These are phyloP conservation scores for Actenoides hombroni DNA, from an alignment of 2,113 vertebrate species.

Conservation along the genomic window DNA sequence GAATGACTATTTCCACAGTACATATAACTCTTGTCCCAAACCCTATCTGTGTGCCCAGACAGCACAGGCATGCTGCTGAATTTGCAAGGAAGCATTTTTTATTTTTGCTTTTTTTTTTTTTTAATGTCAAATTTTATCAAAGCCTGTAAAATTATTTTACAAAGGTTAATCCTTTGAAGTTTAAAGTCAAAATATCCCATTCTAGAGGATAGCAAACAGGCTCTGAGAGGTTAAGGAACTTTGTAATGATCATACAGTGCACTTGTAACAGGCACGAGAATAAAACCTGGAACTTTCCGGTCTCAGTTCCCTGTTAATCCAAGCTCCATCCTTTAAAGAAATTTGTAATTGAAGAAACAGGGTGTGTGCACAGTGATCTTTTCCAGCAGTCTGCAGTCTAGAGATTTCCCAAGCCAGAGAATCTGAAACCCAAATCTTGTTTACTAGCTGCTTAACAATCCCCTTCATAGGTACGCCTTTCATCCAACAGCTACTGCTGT, in stretches of 20 bases:
- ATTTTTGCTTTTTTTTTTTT: not conserved
- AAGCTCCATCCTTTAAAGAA: not conserved
- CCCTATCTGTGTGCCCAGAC: slow-evolving; percentile 60
- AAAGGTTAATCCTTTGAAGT: slow-evolving; percentile 24
- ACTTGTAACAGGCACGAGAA: not conserved
- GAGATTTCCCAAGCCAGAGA: not conserved
- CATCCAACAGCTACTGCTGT: not conserved
- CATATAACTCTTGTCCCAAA: slow-evolving; percentile 55
- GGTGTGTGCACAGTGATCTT: not conserved
- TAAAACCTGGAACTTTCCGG: not conserved
- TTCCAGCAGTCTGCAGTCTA: not conserved
- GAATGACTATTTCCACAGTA: slow-evolving; percentile 60
- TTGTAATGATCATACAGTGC: not conserved
- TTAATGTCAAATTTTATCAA: slow-evolving; percentile 39
- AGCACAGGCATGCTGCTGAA: slow-evolving; percentile 44
- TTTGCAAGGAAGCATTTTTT: slow-evolving; percentile 46
- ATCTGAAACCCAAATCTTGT: slow-evolving; percentile 6
- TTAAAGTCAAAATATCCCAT: not conserved
- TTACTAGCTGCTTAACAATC: not conserved
- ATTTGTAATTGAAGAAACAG: slow-evolving; percentile 15
- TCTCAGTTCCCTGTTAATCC: slow-evolving; percentile 10
- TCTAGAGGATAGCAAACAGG: not conserved
- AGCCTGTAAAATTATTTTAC: slow-evolving; percentile 32
- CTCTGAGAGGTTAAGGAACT: not conserved
- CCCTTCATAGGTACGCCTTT: not conserved